Evolutionary conservation across 2,113 vertebrate genomes (phyloP).

Genomic region (Xenus cinereus): DNA sequence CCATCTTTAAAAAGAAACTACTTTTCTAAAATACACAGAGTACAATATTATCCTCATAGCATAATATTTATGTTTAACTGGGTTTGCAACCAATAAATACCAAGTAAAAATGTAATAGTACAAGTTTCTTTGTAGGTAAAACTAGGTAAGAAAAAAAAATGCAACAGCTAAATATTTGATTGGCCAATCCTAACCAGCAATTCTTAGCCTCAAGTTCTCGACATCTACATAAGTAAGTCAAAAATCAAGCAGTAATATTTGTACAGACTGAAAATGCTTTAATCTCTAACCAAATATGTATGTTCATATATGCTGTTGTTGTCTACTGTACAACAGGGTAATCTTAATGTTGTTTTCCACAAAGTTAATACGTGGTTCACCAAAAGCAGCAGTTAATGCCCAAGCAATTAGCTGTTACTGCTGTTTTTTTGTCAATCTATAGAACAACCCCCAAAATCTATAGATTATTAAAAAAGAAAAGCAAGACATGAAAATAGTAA

Average conservation of each 20-base stretch:
- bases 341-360: not conserved
- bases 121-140: not conserved
- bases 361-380: not conserved
- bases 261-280: not conserved
- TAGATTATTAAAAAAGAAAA: not conserved
- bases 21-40: not conserved
- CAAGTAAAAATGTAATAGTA: not conserved
- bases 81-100: not conserved
- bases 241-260: not conserved
- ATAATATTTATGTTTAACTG: not conserved
- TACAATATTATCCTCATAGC: not conserved
- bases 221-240: not conserved
- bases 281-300: not conserved
- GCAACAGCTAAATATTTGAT: not conserved
- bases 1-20: not conserved
- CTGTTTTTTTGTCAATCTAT: not conserved
- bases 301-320: not conserved
- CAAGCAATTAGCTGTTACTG: not conserved
- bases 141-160: not conserved
- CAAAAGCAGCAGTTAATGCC: not conserved
- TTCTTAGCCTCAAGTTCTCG: not conserved
- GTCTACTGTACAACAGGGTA: not conserved
- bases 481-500: not conserved
- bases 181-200: not conserved
- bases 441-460: not conserved